Conservation (phyloP, 2,113 vertebrate genomes). For the Syngnathus floridae region DNA sequence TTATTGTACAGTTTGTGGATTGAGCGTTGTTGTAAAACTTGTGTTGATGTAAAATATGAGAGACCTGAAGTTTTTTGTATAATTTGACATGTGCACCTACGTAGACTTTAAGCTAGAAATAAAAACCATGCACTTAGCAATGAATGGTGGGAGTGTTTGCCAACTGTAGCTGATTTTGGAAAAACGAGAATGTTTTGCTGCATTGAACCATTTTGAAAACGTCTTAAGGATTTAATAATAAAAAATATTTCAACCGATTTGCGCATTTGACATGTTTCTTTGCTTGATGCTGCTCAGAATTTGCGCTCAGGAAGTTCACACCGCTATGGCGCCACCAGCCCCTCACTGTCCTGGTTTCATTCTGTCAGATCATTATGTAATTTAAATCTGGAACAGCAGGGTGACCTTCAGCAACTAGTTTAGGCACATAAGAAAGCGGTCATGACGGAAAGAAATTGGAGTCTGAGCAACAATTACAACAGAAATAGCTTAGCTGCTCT, state of each 20-base stretch:
- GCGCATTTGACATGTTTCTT: not conserved
- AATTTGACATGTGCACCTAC: conserved; percentile 53
- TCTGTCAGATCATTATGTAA: conserved; percentile 61
- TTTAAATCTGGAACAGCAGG: conserved; percentile 59
- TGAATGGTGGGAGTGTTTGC: conserved; percentile 40
- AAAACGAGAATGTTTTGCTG: conserved; percentile 32
- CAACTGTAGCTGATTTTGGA: conserved; percentile 32
- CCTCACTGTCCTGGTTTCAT: conserved; percentile 63
- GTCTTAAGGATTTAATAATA: conserved; percentile 41
- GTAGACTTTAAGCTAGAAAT: conserved; percentile 36
- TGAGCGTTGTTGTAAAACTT: conserved; percentile 27
- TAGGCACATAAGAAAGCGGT: conserved; percentile 44
- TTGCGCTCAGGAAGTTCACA: conserved; percentile 37
- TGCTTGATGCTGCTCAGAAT: conserved; percentile 9
- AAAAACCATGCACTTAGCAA: conserved; percentile 37
- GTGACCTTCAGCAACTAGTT: conserved; percentile 68
- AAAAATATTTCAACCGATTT: conserved; percentile 31
- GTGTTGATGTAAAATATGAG: conserved; percentile 51
- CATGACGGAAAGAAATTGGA: conserved; percentile 40
- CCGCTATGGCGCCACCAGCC: conserved; percentile 45
- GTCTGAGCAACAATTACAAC: conserved; percentile 44
- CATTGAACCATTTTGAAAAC: conserved; percentile 40
- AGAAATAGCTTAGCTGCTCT: conserved; percentile 58
- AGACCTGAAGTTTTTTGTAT: conserved; percentile 47
- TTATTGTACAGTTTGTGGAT: conserved; percentile 56